These are phyloP conservation scores for Lepus oiostolus DNA, from an alignment of 2,797 vertebrate genomes.

Conservation along the genomic window DNA sequence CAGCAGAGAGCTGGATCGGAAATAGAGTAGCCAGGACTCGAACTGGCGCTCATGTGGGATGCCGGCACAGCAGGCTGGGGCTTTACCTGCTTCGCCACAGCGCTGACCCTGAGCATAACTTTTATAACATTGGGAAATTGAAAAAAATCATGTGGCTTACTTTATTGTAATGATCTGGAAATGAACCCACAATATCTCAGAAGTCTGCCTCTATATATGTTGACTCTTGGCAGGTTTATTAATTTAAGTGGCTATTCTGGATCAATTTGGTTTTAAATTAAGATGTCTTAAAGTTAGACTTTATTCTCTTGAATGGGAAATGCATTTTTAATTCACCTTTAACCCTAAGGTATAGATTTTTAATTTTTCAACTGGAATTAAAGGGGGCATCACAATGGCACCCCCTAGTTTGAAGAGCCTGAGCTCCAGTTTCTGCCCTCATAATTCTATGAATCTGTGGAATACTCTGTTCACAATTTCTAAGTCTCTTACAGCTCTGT, in stretches of 20 bases:
- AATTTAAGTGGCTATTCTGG: background rate
- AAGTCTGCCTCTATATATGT: background rate
- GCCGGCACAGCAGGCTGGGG: too few species aligned
- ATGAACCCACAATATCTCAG: too few species aligned
- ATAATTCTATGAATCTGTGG: background rate
- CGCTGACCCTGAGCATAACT: too few species aligned
- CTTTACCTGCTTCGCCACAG: too few species aligned
- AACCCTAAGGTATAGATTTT: background rate
- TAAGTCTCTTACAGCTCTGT: background rate
- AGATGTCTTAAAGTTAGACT: background rate
- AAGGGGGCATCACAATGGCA: conserved; percentile 36
- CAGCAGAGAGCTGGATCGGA: too few species aligned
- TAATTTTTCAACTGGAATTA: conserved; percentile 41
- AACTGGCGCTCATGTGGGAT: too few species aligned
- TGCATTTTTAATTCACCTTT: background rate
- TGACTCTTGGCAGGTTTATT: background rate
- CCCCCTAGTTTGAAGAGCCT: background rate
- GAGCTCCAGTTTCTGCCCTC: background rate
- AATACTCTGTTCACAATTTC: background rate
- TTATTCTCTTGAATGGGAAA: conserved; percentile 40
- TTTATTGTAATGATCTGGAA: too few species aligned
- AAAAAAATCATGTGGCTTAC: too few species aligned
- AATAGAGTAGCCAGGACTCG: too few species aligned
- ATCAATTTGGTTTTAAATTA: conserved; percentile 36
- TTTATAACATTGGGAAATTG: too few species aligned